Conservation (phyloP, 1,140 invertebrate species). For the Palaemon carinicauda region DNA sequence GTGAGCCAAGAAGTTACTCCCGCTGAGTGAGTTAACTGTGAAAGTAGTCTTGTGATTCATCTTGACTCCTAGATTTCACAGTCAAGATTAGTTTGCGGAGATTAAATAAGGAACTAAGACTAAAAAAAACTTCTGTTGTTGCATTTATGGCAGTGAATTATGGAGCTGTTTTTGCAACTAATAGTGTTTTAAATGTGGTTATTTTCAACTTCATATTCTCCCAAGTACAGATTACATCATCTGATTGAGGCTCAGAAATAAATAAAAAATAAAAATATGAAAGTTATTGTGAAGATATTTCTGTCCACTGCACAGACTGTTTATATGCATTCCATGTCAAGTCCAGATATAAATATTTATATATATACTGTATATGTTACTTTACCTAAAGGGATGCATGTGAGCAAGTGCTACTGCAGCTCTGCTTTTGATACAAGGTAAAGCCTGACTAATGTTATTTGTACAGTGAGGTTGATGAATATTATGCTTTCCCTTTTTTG, state of each 20-base stretch:
- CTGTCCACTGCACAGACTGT: conserved; percentile 40
- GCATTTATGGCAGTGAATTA: no score
- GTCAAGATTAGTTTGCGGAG: neutral
- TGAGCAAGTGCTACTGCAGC: conserved; percentile 14
- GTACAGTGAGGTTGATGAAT: conserved; percentile 6
- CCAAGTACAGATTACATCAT: neutral
- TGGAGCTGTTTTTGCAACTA: no score
- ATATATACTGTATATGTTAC: neutral
- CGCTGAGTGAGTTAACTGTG: neutral
- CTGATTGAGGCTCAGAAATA: neutral
- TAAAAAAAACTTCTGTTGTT: no score
- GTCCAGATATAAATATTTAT: conserved; percentile 3
- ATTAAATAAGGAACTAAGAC: no score
- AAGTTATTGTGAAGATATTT: conserved; percentile 19
- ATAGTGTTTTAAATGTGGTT: no score
- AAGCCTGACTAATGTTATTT: conserved; percentile 2
- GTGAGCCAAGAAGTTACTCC: neutral
- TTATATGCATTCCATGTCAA: conserved; percentile 30
- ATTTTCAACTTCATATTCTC: no score
- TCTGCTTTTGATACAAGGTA: conserved; percentile 46
- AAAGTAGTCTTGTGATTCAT: neutral
- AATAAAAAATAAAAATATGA: neutral
- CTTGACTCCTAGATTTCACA: neutral
- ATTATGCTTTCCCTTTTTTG: neutral
- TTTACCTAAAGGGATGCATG: conserved; percentile 27